These are phyloP conservation scores for Drosophila anomelani DNA, from an alignment of 2,888 invertebrate genomes.

Conservation along the genomic window DNA sequence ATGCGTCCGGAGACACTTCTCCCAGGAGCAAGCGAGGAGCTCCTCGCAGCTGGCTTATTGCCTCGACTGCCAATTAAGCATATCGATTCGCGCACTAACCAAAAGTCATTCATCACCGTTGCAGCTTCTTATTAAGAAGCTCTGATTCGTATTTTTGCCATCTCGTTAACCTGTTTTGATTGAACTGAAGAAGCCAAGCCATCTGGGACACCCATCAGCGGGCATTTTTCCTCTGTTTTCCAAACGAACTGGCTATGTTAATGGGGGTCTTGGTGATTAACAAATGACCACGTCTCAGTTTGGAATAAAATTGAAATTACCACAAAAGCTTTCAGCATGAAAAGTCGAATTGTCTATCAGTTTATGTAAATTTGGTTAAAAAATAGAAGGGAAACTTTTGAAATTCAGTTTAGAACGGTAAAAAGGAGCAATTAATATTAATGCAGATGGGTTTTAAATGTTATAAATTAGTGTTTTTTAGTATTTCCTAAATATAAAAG, in stretches of 20 bases:
- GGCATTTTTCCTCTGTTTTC: conserved; percentile 1
- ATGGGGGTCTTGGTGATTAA: not conserved
- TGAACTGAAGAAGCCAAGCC: not conserved
- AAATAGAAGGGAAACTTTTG: conserved; percentile 6
- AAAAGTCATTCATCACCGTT: conserved; percentile 38
- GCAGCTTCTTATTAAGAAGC: conserved; percentile 7
- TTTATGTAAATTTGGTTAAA: conserved; percentile 6
- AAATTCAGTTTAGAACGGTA: not conserved
- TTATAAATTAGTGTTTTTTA: not conserved
- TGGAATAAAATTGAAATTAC: not conserved
- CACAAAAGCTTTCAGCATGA: not conserved
- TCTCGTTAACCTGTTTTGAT: conserved; percentile 1
- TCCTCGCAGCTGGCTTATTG: conserved; percentile 26
- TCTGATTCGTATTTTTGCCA: conserved; percentile 1
- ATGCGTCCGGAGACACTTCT: conserved; percentile 22
- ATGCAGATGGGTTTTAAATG: not conserved
- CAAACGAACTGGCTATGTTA: not conserved
- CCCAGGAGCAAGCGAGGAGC: conserved; percentile 8
- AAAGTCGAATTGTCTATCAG: conserved; percentile 2
- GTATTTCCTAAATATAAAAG: not conserved
- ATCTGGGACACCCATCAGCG: not conserved
- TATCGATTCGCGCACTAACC: conserved; percentile 29
- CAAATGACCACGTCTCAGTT: not conserved
- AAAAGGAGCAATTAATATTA: not conserved
- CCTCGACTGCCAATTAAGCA: conserved; percentile 30